Conservation (phyloP, 2,113 vertebrate species). For the Thalassoma bifasciatum region DNA sequence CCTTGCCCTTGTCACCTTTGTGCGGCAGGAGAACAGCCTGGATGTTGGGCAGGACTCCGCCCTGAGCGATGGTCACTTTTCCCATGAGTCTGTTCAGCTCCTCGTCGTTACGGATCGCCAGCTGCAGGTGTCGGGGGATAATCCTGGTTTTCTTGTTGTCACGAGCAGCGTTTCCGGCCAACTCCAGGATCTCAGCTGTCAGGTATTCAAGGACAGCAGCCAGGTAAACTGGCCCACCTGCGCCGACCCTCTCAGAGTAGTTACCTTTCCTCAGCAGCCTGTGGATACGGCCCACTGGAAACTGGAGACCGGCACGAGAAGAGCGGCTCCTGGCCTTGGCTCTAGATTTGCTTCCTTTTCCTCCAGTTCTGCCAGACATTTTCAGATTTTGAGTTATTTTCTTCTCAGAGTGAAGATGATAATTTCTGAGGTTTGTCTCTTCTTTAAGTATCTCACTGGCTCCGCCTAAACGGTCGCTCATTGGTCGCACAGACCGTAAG, state of each 20-base stretch:
- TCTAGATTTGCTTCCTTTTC: slow-evolving; percentile 5
- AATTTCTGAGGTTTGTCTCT: too few species aligned
- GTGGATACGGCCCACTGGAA: slow-evolving; percentile 47
- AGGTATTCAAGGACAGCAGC: slow-evolving; percentile 29
- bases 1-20: slow-evolving; percentile 40
- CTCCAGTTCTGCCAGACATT: slow-evolving; percentile 57
- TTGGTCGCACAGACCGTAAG: slow-evolving; percentile 2
- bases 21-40: slow-evolving; percentile 47
- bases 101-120: slow-evolving; percentile 48
- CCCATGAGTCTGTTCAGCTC: slow-evolving; percentile 52
- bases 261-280: slow-evolving; percentile 45
- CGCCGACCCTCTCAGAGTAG: slow-evolving; percentile 16
- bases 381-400: not conserved
- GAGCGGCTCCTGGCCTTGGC: slow-evolving; percentile 33
- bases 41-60: slow-evolving; percentile 52
- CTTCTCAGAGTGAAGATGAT: not conserved
- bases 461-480: not conserved
- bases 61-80: slow-evolving; percentile 46
- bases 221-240: slow-evolving; percentile 23
- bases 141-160: slow-evolving; percentile 47
- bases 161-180: slow-evolving; percentile 37
- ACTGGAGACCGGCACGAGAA: slow-evolving; percentile 34
- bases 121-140: slow-evolving; percentile 42
- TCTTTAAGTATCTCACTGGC: not conserved
- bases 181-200: slow-evolving; percentile 34